A percentile compares a stretch with the other conserved stretches of the same genome.
These are phyloP conservation scores for pig (Sus scrofa) DNA, from an alignment of 2,113 vertebrate genomes.

Conservation along the genomic window DNA sequence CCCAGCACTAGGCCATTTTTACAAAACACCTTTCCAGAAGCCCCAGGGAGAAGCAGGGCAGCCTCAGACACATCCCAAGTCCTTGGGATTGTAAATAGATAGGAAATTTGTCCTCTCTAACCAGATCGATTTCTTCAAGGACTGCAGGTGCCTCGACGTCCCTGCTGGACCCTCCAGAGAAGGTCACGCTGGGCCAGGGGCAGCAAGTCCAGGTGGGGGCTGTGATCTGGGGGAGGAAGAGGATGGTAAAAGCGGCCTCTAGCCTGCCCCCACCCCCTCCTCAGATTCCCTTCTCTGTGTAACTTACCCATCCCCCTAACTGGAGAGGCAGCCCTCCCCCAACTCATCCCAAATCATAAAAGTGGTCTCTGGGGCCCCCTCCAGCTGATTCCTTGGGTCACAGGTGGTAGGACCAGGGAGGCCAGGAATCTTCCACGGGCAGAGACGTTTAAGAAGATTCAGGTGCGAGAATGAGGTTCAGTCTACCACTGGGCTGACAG, in stretches of 20 bases:
- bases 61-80: background rate
- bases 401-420: background rate
- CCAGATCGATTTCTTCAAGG: background rate
- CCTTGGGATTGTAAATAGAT: background rate
- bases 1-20: background rate
- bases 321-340: background rate
- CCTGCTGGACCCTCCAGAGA: background rate
- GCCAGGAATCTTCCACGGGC: background rate
- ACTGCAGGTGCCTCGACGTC: background rate
- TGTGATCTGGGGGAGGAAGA: background rate
- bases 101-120: background rate
- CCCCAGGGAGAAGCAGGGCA: background rate
- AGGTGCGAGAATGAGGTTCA: background rate
- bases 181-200: background rate
- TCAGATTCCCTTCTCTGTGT: too few relatives aligned
- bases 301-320: background rate
- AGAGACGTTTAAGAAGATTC: background rate
- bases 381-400: background rate
- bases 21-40: constrained; percentile 36
- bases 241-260: background rate
- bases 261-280: background rate
- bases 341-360: background rate
- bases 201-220: background rate
- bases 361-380: background rate
- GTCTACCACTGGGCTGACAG: background rate